Evolutionary conservation across 2,888 invertebrate species (phyloP), one percentile per base, ranked within the genome.

Genomic region (Tinea trinotella): DNA sequence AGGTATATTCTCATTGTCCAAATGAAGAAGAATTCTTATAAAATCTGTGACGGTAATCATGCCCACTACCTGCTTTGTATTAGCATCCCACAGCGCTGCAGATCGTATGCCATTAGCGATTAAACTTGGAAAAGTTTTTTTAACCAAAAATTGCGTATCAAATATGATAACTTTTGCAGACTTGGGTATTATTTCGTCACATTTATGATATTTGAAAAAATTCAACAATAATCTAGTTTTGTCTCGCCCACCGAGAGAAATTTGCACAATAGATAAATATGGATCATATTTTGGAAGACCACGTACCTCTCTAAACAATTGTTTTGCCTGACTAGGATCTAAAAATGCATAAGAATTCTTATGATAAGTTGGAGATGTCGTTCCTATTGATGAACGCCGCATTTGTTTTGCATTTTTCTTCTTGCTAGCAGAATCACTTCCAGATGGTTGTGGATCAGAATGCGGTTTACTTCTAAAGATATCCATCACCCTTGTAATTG

Each of bases 11-110:
- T 82, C 81, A 55, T 70, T 64, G 56, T 84, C 79, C 56, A 79
- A 71, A 60, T 79, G 69, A 55, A 84, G 70, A 35, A 85, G 71
- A 61, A 85, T 81, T 63, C 78, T 72, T 58, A 85, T 84, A 59
- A 85, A 85, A 68, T 85, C 85, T 36, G 85, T 80, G 4, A 85
- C 85, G 34, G 85, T 85, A 58, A 85, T 84, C 85, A 85, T 84
- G 35, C 85, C 85, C 9, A 82, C 80, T 10, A 85, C 71, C 58
- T 76, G 64, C 58, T 84, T 83, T 64, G 79, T 83, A 62, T 61
- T 74, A 24, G 79, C 77, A 62, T 85, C 85, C 85, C 85, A 85
- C 56, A 85, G 70, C 18, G 85, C 85, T 24, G 85, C 85, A 56
- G 85, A 83, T 40, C 85, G 71, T 59, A 85, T 85, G 49, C 85